A percentile compares a stretch with the other conserved stretches of the same genome.
phyloP scores from a whole-genome alignment of 2,797 vertebrate species.

The Phalanger gymnotis region DNA sequence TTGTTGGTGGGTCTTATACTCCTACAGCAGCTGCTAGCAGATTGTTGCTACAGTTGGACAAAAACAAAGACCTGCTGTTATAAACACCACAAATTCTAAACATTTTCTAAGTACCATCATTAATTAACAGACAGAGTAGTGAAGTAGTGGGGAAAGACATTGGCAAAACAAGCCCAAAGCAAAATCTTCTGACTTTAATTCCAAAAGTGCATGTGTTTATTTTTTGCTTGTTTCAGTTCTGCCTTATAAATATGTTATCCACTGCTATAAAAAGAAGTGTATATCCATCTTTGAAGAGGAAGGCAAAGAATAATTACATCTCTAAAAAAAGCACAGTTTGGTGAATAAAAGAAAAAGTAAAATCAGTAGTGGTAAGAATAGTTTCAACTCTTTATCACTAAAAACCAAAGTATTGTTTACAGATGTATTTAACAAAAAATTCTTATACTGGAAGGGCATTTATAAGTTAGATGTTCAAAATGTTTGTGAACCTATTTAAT shows the following conservation, averaged over 20 bases:
- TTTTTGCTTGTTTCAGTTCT: conserved; percentile 3
- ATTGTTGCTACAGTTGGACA: too few species aligned
- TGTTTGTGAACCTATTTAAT: background rate
- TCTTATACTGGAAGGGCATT: conserved; percentile 55
- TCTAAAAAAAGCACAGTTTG: background rate
- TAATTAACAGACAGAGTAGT: conserved; percentile 48
- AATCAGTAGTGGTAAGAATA: conserved; percentile 35
- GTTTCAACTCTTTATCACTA: conserved; percentile 56
- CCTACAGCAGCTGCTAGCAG: too few species aligned
- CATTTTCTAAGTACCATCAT: conserved; percentile 16
- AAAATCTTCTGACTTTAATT: conserved; percentile 45
- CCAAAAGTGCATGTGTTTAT: background rate
- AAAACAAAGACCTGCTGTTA: conserved; percentile 38
- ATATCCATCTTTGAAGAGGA: conserved; percentile 51
- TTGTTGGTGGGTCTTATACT: too few species aligned
- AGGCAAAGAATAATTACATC: background rate
- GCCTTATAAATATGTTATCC: conserved; percentile 24
- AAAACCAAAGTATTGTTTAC: conserved; percentile 48
- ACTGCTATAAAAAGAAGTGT: conserved; percentile 30
- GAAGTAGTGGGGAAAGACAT: background rate
- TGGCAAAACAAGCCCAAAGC: conserved; percentile 18
- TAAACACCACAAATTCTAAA: conserved; percentile 40
- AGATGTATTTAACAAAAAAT: conserved; percentile 18
- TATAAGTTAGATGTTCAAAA: conserved; percentile 72
- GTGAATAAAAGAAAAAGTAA: conserved; percentile 24